These are phyloP conservation scores for Orestias chungarensis DNA, from an alignment of 2,797 vertebrate species.

Conservation along the genomic window DNA sequence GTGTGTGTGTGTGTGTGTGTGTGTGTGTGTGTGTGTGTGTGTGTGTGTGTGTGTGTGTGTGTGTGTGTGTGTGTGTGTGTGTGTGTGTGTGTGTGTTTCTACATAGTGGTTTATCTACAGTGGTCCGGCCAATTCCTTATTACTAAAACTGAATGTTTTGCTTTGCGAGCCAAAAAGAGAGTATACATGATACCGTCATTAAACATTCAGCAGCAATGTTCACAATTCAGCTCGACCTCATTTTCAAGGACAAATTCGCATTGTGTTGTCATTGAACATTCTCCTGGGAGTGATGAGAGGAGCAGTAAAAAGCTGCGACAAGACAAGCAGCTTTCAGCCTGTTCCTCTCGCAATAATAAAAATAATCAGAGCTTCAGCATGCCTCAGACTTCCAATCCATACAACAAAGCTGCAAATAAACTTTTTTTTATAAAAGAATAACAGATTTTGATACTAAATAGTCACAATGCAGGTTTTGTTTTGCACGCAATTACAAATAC, in stretches of 20 bases:
- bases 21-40: too few species aligned
- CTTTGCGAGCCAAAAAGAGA: slow-evolving; percentile 44
- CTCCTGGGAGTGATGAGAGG: slow-evolving; percentile 59
- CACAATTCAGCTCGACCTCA: slow-evolving; percentile 58
- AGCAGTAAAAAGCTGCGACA: slow-evolving; percentile 27
- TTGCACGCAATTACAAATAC: neutral
- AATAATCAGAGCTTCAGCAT: slow-evolving; percentile 83
- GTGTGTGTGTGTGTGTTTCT: slow-evolving; percentile 34
- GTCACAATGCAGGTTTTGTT: neutral
- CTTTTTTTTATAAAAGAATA: neutral
- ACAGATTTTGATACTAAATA: neutral
- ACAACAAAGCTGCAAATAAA: slow-evolving; percentile 65
- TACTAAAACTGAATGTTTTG: slow-evolving; percentile 46
- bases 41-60: too few species aligned
- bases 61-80: too few species aligned
- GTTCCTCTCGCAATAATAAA: slow-evolving; percentile 71
- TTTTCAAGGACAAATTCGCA: slow-evolving; percentile 67
- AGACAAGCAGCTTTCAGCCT: slow-evolving; percentile 32
- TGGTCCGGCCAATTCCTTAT: slow-evolving; percentile 38
- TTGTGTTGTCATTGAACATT: slow-evolving; percentile 57
- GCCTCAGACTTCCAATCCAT: slow-evolving; percentile 72
- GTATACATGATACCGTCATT: slow-evolving; percentile 65
- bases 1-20: too few species aligned
- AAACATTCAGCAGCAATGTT: slow-evolving; percentile 66
- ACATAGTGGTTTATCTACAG: slow-evolving; percentile 57